Evolutionary conservation across 2,113 vertebrate species (phyloP), one percentile per base, ranked within the genome.

Genomic region (Bambusicola thoracicus): DNA sequence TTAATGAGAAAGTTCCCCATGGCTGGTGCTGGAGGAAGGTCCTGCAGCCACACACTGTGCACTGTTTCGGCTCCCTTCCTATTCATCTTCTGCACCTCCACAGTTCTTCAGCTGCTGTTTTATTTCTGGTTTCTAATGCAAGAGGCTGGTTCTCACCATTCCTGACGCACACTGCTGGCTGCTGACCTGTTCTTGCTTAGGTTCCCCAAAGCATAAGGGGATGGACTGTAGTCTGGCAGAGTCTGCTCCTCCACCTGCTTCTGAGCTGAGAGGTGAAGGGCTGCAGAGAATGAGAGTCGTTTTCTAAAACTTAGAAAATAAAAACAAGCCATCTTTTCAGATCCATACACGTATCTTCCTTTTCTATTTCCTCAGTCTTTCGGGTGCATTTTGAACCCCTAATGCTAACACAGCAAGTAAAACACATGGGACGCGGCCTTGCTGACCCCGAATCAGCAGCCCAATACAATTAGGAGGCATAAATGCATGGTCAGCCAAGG

Each of bases 91-190:
- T 29, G 48, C 41, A 11, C 43, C 34, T 66, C 61, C 25, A 22
- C 4, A 0, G 53, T 68, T 16, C 81, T 74, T 10, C 65, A 74
- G 65, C 46, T 46, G 41, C 66, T 41, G 18, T 10, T 6, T 46
- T 46, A 8, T 56, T 59, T 40, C 72, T 81, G n/a, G 70, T 70
- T 25, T 55, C 78, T 1, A 9, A 36, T 43, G 74, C 12, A 43
- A 43, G 24, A 51, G 56, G 59, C 61, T 49, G 69, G 70, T 43
- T 90, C 55, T 86, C 32, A 0, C 58, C 62, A 17, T 76, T 92
- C 84, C 70, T 63, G 0, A 0, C 0, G 12, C 32, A 3, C 2
- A 0, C 49, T 34, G 51, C 63, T n/a, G 22, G 5, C 49, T 67
- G 53, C 81, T 92, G 90, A 72, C 68, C 94, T 66, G 32, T 5